phyloP scores from a whole-genome alignment of 2,888 invertebrate genomes.

The Temnothorax rugatulus region DNA sequence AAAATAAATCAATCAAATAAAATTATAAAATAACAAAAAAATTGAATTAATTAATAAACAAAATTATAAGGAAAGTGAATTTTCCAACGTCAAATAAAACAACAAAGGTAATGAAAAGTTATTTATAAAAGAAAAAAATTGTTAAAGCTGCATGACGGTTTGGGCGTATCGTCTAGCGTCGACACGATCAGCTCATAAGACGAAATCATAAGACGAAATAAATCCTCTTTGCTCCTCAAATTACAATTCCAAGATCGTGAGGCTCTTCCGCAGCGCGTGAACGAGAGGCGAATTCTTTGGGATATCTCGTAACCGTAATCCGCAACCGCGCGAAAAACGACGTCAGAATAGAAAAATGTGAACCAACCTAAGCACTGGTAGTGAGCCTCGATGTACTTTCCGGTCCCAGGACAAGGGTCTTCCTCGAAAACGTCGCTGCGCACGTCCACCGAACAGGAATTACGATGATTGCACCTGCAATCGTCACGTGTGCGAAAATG shows the following conservation, averaged over 20 bases:
- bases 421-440: slow-evolving; percentile 86
- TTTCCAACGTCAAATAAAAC: neutral
- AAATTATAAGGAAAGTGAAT: neutral
- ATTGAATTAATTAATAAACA: slow-evolving; percentile 1
- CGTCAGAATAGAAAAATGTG: slow-evolving; percentile 62
- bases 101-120: neutral
- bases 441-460: slow-evolving; percentile 82
- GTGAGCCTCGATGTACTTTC: slow-evolving; percentile 89
- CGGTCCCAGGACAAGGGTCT: slow-evolving; percentile 88
- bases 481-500: slow-evolving; percentile 79
- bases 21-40: slow-evolving; percentile 28
- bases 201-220: slow-evolving; percentile 39
- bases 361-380: slow-evolving; percentile 87
- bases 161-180: neutral
- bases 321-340: slow-evolving; percentile 28
- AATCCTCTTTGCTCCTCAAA: slow-evolving; percentile 22
- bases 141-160: neutral
- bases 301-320: slow-evolving; percentile 4
- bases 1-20: neutral
- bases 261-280: slow-evolving; percentile 24
- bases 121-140: neutral
- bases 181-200: slow-evolving; percentile 2
- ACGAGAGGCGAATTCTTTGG: slow-evolving; percentile 28
- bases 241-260: slow-evolving; percentile 21
- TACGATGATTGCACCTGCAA: slow-evolving; percentile 84